Evolutionary conservation across 2,113 vertebrate species (phyloP).

Genomic region (Brachypteracias leptosomus): DNA sequence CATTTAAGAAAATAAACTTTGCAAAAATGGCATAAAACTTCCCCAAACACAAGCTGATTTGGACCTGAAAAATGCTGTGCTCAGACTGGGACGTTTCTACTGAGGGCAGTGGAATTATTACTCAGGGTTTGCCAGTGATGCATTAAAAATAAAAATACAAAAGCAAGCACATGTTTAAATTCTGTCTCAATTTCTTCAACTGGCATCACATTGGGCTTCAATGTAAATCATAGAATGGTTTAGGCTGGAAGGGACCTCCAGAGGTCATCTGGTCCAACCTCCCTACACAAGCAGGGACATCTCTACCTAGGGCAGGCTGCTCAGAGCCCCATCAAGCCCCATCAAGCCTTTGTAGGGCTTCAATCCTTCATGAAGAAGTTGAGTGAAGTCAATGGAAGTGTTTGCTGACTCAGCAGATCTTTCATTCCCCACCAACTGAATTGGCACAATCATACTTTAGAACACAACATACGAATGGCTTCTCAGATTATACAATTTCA

Average conservation of each 20-base stretch:
- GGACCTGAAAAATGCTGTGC: not conserved
- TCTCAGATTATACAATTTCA: not conserved
- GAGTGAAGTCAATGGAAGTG: not conserved
- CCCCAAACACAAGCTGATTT: not conserved
- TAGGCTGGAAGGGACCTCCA: too few relatives aligned
- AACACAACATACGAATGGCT: not conserved
- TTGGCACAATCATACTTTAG: rapidly evolving
- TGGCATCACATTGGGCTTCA: not conserved
- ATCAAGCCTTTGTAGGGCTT: too few relatives aligned
- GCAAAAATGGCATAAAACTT: not conserved
- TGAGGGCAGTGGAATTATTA: not conserved
- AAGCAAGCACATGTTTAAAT: not conserved
- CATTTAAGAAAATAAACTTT: slow-evolving; percentile 34
- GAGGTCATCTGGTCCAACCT: too few relatives aligned
- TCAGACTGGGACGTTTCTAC: not conserved
- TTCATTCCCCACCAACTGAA: not conserved
- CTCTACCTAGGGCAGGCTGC: too few relatives aligned
- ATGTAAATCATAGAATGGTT: too few relatives aligned
- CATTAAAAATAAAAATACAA: not conserved
- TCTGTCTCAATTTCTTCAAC: not conserved
- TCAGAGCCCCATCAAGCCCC: too few relatives aligned
- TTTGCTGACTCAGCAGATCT: not conserved
- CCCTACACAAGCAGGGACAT: too few relatives aligned
- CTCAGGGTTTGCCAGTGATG: not conserved
- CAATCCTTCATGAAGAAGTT: not conserved